phyloP scores from a whole-genome alignment of 1,140 invertebrate species.

The Doryteuthis pealeii region DNA sequence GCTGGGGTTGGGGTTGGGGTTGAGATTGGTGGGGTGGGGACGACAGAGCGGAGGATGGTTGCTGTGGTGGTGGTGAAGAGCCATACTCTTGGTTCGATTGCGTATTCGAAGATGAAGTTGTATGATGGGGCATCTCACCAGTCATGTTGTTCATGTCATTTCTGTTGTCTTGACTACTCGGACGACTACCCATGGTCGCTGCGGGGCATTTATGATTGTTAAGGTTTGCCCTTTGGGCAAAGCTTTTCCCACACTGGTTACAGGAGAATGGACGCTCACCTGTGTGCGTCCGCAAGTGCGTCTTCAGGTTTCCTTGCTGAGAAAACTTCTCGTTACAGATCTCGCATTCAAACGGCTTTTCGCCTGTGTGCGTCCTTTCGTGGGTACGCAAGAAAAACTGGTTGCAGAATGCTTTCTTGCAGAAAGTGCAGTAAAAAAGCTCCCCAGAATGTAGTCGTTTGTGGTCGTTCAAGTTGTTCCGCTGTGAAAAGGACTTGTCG shows the following conservation, averaged over 20 bases:
- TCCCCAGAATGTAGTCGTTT: not conserved
- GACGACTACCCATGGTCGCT: not conserved
- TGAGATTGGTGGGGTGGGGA: no score
- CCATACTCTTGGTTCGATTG: not conserved
- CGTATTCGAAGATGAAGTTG: not conserved
- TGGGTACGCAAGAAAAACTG: conserved; percentile 72
- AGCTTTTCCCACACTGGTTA: conserved; percentile 84
- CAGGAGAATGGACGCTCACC: conserved; percentile 92
- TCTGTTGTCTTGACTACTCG: not conserved
- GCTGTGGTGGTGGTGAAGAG: not conserved
- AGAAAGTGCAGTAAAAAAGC: conserved; percentile 22
- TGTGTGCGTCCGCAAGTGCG: conserved; percentile 46
- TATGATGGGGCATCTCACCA: not conserved
- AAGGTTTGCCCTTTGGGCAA: conserved; percentile 24
- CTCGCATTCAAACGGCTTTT: conserved; percentile 63
- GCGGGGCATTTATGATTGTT: conserved; percentile 16
- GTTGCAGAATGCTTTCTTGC: conserved; percentile 37
- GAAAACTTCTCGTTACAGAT: conserved; percentile 81
- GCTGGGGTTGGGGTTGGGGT: no score
- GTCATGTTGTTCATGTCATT: not conserved
- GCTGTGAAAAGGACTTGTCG: conserved; percentile 13
- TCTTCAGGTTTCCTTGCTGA: conserved; percentile 63
- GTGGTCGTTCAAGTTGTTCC: conserved; percentile 15
- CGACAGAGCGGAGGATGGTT: not conserved
- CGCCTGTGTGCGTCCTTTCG: conserved; percentile 33